These are phyloP conservation scores for Meloidogyne chitwoodi DNA, from an alignment of 1,140 invertebrate species.

Conservation along the genomic window DNA sequence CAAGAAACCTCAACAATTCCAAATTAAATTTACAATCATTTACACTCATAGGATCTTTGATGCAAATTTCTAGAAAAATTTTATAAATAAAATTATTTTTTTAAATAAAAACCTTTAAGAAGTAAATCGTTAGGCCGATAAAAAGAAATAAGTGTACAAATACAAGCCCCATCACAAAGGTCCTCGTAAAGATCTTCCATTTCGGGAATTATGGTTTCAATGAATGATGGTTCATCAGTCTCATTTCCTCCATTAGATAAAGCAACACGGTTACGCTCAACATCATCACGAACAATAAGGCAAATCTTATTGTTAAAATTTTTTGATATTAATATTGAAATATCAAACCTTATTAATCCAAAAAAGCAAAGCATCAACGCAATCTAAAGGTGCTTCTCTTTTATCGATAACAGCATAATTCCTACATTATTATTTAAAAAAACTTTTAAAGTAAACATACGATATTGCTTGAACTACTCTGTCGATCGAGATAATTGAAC, in stretches of 20 bases:
- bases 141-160: constrained; percentile 82
- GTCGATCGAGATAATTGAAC: constrained; percentile 84
- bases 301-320: constrained; percentile 33
- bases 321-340: neutral
- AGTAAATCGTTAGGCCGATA: constrained; percentile 84
- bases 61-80: constrained; percentile 62
- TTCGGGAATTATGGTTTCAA: constrained; percentile 54
- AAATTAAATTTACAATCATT: constrained; percentile 90
- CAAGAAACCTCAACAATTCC: constrained; percentile 71
- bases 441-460: constrained; percentile 53
- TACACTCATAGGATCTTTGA: constrained; percentile 65
- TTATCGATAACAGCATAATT: constrained; percentile 62
- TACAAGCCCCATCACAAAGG: constrained; percentile 82
- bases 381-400: constrained; percentile 68
- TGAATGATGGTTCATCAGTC: constrained; percentile 8
- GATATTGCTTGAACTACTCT: constrained; percentile 77
- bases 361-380: constrained; percentile 76
- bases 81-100: neutral
- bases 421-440: neutral
- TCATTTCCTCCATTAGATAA: constrained; percentile 16
- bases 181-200: constrained; percentile 70
- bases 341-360: constrained; percentile 54
- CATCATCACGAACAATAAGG: constrained; percentile 57
- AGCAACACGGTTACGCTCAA: constrained; percentile 41
- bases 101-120: constrained; percentile 65